phyloP scores from a whole-genome alignment of 2,888 invertebrate genomes.

The Acleris emargana region DNA sequence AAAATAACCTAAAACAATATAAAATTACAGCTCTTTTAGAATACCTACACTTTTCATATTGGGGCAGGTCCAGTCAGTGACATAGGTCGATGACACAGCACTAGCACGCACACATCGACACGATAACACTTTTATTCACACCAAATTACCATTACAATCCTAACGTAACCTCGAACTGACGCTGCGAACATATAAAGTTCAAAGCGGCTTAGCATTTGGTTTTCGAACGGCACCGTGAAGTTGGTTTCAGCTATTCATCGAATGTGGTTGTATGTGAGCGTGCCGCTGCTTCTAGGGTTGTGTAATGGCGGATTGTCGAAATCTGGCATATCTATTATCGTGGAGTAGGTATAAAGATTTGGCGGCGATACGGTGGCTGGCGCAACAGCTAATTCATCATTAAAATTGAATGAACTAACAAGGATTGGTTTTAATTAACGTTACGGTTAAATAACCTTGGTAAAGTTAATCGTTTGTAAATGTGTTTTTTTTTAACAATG shows the following conservation, averaged over 20 bases:
- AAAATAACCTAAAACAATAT: slow-evolving; percentile 7
- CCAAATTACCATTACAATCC: slow-evolving; percentile 37
- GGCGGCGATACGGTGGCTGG: slow-evolving; percentile 36
- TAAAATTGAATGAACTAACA: slow-evolving; percentile 33
- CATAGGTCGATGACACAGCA: slow-evolving; percentile 71
- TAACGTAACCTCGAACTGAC: slow-evolving; percentile 44
- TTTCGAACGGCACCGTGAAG: slow-evolving; percentile 43
- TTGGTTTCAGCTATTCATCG: slow-evolving; percentile 60
- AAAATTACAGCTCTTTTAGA: slow-evolving; percentile 45
- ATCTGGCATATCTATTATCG: slow-evolving; percentile 53
- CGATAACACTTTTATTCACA: slow-evolving; percentile 48
- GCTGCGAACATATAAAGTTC: slow-evolving; percentile 41
- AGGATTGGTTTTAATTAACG: slow-evolving; percentile 34
- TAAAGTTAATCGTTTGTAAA: slow-evolving; percentile 7
- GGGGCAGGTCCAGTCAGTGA: slow-evolving; percentile 72
- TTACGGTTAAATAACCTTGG: slow-evolving; percentile 20
- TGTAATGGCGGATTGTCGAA: slow-evolving; percentile 67
- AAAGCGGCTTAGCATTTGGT: slow-evolving; percentile 39
- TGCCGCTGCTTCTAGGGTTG: slow-evolving; percentile 69
- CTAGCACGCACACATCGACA: slow-evolving; percentile 51
- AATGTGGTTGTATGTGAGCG: slow-evolving; percentile 64
- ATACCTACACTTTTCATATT: slow-evolving; percentile 66
- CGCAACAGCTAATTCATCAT: slow-evolving; percentile 39
- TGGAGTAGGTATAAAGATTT: slow-evolving; percentile 40
- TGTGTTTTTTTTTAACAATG: background rate